Conservation (phyloP, 2,888 invertebrate species). For the Sarcophaga subvicina region DNA sequence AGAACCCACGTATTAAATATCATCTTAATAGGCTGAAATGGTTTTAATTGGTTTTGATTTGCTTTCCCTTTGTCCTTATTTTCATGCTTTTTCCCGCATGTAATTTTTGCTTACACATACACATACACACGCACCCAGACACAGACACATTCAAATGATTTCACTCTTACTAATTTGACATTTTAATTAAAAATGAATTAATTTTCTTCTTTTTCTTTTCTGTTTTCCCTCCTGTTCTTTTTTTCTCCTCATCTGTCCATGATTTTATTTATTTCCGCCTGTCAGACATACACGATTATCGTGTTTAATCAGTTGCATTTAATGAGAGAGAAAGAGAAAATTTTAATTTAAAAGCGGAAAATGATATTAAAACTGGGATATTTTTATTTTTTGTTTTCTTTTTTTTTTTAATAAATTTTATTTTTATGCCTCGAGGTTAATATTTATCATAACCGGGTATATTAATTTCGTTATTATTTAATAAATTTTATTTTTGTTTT, state of each 20-base stretch:
- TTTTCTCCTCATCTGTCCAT: not conserved
- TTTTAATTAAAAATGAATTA: conserved; percentile 41
- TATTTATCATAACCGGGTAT: conserved; percentile 1
- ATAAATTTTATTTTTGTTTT: no score
- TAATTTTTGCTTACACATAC: no score
- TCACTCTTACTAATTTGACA: conserved; percentile 12
- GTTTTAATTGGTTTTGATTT: conserved; percentile 1
- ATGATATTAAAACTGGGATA: no score
- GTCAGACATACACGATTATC: not conserved
- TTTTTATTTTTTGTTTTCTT: conserved; percentile 1
- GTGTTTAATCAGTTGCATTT: conserved; percentile 33
- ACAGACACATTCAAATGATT: no score
- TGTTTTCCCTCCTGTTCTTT: not conserved
- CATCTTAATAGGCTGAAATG: not conserved
- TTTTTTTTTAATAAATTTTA: conserved; percentile 30
- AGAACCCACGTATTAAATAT: no score
- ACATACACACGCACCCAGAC: no score
- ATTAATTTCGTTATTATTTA: no score
- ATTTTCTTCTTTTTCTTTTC: conserved; percentile 9
- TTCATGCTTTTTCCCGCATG: no score
- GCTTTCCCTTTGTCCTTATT: no score
- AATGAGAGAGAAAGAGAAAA: not conserved
- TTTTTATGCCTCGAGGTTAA: conserved; percentile 16
- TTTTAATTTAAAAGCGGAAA: no score
- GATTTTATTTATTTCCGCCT: not conserved